These are phyloP conservation scores for Bujurquina vittata DNA, from an alignment of 2,113 vertebrate species.

Conservation along the genomic window DNA sequence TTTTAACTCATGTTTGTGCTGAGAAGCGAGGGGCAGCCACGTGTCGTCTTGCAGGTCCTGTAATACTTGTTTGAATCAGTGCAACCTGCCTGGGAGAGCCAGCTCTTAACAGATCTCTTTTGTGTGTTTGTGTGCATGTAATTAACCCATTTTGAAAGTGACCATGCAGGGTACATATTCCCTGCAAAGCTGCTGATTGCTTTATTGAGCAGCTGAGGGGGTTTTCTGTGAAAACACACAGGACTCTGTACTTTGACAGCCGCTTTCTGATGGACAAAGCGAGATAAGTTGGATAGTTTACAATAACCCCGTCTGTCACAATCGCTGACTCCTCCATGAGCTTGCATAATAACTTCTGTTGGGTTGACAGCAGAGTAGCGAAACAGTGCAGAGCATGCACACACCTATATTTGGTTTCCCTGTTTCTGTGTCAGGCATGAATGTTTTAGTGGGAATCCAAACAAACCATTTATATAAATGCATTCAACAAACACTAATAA, in stretches of 20 bases:
- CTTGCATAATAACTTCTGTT: conserved; percentile 18
- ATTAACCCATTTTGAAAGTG: background rate
- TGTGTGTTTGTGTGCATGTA: background rate
- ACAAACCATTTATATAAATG: background rate
- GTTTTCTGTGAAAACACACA: background rate
- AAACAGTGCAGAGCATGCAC: background rate
- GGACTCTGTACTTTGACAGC: conserved; percentile 9
- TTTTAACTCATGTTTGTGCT: background rate
- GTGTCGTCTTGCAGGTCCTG: conserved; percentile 46
- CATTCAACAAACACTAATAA: background rate
- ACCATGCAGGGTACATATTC: background rate
- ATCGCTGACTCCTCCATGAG: background rate
- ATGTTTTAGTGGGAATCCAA: background rate
- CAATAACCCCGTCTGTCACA: conserved; percentile 36
- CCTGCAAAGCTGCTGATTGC: background rate
- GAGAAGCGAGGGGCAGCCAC: conserved; percentile 7
- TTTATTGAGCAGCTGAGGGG: background rate
- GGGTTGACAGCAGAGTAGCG: background rate
- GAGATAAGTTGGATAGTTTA: background rate
- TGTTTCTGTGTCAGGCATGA: background rate
- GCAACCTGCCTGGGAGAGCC: background rate
- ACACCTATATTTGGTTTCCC: background rate
- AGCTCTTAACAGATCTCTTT: background rate
- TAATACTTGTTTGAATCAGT: conserved; percentile 51
- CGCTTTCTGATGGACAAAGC: background rate